Conservation (phyloP, 92 coral and sea anemone genomes). For the Epizoanthus illoricatus region DNA sequence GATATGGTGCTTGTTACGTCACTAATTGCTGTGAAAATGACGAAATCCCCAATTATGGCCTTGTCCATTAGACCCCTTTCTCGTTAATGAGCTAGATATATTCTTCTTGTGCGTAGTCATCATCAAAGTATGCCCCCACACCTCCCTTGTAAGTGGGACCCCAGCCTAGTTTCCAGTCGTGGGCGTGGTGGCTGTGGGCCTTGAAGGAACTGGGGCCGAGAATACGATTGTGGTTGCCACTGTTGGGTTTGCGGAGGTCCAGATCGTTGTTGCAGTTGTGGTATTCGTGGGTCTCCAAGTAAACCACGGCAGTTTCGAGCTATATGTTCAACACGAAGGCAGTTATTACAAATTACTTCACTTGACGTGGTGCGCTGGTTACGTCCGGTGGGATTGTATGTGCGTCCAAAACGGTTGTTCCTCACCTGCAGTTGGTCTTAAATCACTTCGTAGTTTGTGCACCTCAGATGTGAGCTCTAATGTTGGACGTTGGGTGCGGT, state of each 20-base stretch:
- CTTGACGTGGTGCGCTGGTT: conserved; percentile 1
- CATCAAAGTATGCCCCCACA: conserved; percentile 3
- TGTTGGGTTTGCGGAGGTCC: not conserved
- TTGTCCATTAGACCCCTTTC: no score
- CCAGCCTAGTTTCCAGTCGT: conserved; percentile 3
- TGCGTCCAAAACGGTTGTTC: not conserved
- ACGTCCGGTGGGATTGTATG: not conserved
- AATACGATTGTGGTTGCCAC: no score
- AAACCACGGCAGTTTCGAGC: not conserved
- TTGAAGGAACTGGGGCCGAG: conserved; percentile 8
- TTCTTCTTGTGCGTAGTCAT: not conserved
- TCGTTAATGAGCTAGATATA: no score
- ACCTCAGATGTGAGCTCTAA: conserved; percentile 2
- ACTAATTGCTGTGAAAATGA: no score
- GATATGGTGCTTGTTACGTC: no score
- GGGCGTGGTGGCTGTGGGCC: not conserved
- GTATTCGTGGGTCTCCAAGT: not conserved
- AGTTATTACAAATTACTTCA: conserved; percentile 1
- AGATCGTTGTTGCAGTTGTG: not conserved
- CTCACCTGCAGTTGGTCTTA: not conserved
- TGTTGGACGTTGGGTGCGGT: no score
- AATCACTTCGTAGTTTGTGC: not conserved
- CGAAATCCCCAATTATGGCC: no score
- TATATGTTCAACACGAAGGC: not conserved
- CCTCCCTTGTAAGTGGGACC: conserved; percentile 13